Evolutionary conservation across 2,888 invertebrate species (phyloP).

Genomic region (Oscheius myriophilus): DNA sequence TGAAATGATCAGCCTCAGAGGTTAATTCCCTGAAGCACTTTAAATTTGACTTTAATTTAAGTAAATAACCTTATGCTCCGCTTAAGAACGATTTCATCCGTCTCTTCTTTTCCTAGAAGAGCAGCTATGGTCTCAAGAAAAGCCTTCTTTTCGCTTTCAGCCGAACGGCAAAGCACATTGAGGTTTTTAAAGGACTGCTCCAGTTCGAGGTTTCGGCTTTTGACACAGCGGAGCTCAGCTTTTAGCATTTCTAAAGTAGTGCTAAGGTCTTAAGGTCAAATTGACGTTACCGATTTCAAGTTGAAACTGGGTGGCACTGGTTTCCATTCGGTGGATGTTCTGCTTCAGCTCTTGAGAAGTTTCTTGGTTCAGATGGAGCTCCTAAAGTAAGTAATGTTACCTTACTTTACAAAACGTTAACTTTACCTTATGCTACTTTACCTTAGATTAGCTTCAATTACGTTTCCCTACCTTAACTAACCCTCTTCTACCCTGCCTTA

Average conservation of each 20-base stretch:
- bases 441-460: no score
- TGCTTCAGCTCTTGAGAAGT: slow-evolving; percentile 36
- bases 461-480: no score
- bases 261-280: background rate
- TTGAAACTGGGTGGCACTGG: slow-evolving; percentile 37
- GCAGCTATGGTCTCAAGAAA: slow-evolving; percentile 42
- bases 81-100: slow-evolving; percentile 42
- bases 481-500: no score
- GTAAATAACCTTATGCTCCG: slow-evolving; percentile 26
- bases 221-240: slow-evolving; percentile 42
- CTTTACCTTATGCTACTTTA: no score
- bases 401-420: no score
- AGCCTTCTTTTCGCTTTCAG: slow-evolving; percentile 43
- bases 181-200: slow-evolving; percentile 38
- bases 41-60: background rate
- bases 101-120: slow-evolving; percentile 40
- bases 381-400: no score
- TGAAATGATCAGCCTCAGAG: slow-evolving; percentile 34
- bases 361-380: slow-evolving; percentile 38
- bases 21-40: slow-evolving; percentile 29
- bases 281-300: slow-evolving; percentile 39
- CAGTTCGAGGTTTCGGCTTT: slow-evolving; percentile 40
- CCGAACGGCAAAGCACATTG: slow-evolving; percentile 40
- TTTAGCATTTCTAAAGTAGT: slow-evolving; percentile 35
- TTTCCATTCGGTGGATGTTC: slow-evolving; percentile 38